Evolutionary conservation across 2,888 invertebrate species (phyloP), one percentile per base, ranked within the genome.

Genomic region (Pemphredon lugubris): DNA sequence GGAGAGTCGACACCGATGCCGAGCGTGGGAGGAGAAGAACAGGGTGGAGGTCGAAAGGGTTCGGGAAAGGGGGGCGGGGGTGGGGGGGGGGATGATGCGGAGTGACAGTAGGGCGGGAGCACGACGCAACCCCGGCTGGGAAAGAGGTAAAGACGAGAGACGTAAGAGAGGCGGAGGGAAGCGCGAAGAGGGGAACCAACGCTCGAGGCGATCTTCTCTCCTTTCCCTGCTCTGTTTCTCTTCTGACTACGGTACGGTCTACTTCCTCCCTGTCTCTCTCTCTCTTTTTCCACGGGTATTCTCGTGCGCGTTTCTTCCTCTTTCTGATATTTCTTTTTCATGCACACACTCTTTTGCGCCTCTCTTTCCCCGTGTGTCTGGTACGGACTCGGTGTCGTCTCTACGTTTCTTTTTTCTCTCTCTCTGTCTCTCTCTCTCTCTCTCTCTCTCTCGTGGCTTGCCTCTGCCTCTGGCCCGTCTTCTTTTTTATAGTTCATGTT

Each of bases 161-260:
- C 55, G 37, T 47, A 59, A 42, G 45, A 63, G 60, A 63, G 55
- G 42, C 39, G 40, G n/a, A 58, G 7, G 57, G 32, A 20, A 60
- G 68, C 69, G 72, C 70, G 77, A 81, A 72, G 74, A 83, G 67
- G n/a, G n/a, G n/a, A n/a, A n/a, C n/a, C n/a, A n/a, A 76, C 69
- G 77, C 84, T 73, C 64, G 57, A 64, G 81, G 83, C 82, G 66
- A 69, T 58, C 48, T 53, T 61, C 50, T 42, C 58, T 44, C 66
- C 55, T 51, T 45, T 30, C 42, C 47, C 59, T n/a, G 42, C 48
- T 55, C 51, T 63, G 59, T 66, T 55, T 66, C 65, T 48, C 20
- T 48, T 53, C 58, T 23, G 51, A 65, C 66, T n/a, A n/a, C 55
- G 44, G 32, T 37, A 45, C 60, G 50, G 61, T 60, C 51, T 59